Evolutionary conservation across 2,888 invertebrate species (phyloP).

Genomic region (Prenolepis imparis): DNA sequence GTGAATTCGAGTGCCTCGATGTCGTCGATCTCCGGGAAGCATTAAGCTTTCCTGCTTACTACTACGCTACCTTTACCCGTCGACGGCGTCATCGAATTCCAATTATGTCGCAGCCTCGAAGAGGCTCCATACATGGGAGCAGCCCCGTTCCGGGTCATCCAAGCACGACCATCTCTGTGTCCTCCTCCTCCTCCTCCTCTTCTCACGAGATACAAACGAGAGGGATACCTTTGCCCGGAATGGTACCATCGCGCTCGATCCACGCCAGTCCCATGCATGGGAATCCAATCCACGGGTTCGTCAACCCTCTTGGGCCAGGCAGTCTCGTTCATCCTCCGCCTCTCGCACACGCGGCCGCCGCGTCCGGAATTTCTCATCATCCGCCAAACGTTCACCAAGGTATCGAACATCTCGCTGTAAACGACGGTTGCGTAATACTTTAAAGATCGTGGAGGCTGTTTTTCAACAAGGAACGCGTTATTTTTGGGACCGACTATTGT

Average conservation of each 20-base stretch:
- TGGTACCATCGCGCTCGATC: slow-evolving; percentile 80
- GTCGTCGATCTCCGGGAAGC: slow-evolving; percentile 61
- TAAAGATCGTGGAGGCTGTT: slow-evolving; percentile 61
- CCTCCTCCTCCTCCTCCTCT: slow-evolving; percentile 61
- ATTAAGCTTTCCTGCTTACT: slow-evolving; percentile 59
- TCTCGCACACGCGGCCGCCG: slow-evolving; percentile 70
- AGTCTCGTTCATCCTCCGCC: slow-evolving; percentile 78
- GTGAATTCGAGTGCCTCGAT: slow-evolving; percentile 64
- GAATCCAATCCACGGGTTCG: slow-evolving; percentile 83
- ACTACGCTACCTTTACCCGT: slow-evolving; percentile 29
- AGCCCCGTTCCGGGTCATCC: slow-evolving; percentile 75
- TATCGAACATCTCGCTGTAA: slow-evolving; percentile 61
- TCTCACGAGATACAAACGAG: slow-evolving; percentile 80
- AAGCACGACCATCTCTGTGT: slow-evolving; percentile 64
- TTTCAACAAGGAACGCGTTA: slow-evolving; percentile 8
- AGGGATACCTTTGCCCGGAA: slow-evolving; percentile 84
- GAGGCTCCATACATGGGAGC: slow-evolving; percentile 77
- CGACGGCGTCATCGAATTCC: slow-evolving; percentile 73
- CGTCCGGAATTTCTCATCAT: slow-evolving; percentile 80
- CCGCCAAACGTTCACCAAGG: slow-evolving; percentile 79
- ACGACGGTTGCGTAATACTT: slow-evolving; percentile 23
- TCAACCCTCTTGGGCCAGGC: slow-evolving; percentile 83
- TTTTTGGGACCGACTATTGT: neutral
- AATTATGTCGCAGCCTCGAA: slow-evolving; percentile 80
- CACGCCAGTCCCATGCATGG: slow-evolving; percentile 78